phyloP scores from a whole-genome alignment of 2,888 invertebrate genomes.

The Hemicrepidius hirtus region DNA sequence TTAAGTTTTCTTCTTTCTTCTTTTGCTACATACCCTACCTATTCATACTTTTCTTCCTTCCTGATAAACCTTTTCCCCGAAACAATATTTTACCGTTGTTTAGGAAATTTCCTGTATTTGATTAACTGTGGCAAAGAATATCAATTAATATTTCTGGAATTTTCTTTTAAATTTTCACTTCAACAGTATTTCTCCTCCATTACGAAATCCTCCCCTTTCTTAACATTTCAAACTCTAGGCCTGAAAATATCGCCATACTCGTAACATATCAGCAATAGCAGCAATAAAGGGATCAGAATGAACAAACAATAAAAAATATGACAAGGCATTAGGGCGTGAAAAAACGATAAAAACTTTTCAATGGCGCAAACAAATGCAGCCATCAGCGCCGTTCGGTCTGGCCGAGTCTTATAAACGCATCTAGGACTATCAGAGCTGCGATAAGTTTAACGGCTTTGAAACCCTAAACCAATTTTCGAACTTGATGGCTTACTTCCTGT shows the following conservation, averaged over 20 bases:
- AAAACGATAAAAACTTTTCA: conserved; percentile 53
- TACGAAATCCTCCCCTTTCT: not conserved
- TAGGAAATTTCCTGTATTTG: too few species aligned
- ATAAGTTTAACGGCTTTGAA: conserved; percentile 52
- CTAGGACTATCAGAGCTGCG: conserved; percentile 48
- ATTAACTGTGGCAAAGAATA: too few species aligned
- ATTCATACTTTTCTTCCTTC: too few species aligned
- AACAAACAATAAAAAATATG: conserved; percentile 53
- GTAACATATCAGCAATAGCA: conserved; percentile 48
- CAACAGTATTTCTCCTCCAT: not conserved
- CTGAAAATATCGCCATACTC: conserved; percentile 31
- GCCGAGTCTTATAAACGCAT: conserved; percentile 52
- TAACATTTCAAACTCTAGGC: conserved; percentile 6
- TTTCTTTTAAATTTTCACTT: too few species aligned
- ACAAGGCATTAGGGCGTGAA: conserved; percentile 51
- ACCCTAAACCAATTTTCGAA: conserved; percentile 53
- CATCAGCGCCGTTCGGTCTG: conserved; percentile 52
- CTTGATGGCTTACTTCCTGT: conserved; percentile 51
- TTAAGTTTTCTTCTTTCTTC: too few species aligned
- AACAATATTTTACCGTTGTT: too few species aligned
- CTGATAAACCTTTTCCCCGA: too few species aligned
- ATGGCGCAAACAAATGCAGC: conserved; percentile 53
- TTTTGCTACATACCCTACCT: too few species aligned
- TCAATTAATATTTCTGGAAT: too few species aligned
- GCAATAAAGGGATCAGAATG: conserved; percentile 49